Percentiles rank a stretch among this genome's conserved stretches.
Conservation (phyloP, 2,113 vertebrate species). For the Himantopus leucocephalus region DNA sequence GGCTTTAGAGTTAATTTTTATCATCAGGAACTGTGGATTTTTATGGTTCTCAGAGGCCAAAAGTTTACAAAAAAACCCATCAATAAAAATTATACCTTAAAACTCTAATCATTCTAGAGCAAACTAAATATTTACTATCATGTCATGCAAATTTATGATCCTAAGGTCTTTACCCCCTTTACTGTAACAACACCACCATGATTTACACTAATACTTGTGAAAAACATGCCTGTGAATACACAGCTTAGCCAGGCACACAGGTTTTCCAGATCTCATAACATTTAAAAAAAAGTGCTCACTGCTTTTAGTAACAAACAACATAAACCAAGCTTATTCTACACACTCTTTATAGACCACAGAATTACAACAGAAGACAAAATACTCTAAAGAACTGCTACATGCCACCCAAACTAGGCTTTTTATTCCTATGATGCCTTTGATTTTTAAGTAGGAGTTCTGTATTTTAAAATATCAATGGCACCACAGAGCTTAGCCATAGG, state of each 20-base stretch:
- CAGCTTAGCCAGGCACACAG: neutral
- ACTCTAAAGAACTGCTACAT: neutral
- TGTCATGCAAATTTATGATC: neutral
- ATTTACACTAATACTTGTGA: conserved; percentile 13
- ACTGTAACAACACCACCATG: neutral
- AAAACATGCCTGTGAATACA: neutral
- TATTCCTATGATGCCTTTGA: neutral
- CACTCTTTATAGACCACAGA: neutral
- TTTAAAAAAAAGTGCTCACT: conserved; percentile 46
- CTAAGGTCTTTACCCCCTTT: neutral
- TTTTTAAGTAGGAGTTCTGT: neutral
- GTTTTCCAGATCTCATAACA: neutral
- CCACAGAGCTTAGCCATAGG: neutral
- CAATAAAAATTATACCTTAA: neutral
- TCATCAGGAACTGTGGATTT: neutral
- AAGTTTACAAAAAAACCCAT: neutral
- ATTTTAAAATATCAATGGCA: neutral
- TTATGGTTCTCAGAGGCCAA: neutral
- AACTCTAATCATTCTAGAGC: neutral
- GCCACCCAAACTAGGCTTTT: neutral
- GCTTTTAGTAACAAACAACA: conserved; percentile 36
- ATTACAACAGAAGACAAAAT: conserved; percentile 3
- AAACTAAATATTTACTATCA: neutral
- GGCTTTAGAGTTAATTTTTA: neutral
- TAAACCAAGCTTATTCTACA: neutral